Conservation (phyloP, 2,888 invertebrate genomes). For the Scaptodrosophila latifasciaeformis region DNA sequence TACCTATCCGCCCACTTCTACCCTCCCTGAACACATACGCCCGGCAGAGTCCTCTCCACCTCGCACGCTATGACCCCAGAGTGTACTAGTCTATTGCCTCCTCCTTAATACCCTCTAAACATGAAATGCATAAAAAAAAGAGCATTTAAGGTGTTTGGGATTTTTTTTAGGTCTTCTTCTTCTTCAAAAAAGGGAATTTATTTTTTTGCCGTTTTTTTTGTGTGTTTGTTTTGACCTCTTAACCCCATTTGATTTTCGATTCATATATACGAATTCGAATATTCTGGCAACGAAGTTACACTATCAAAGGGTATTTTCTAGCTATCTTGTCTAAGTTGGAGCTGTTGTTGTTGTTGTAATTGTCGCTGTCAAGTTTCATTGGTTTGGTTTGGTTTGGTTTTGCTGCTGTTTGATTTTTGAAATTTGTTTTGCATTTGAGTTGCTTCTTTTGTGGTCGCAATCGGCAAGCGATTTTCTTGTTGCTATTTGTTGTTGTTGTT, state of each 20-base stretch:
- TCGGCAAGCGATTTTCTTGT: slow-evolving; percentile 6
- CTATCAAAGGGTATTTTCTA: slow-evolving; percentile 5
- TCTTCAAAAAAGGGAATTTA: too few relatives aligned
- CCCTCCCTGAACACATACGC: neutral
- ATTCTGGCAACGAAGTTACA: too few relatives aligned
- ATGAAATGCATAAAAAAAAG: too few relatives aligned
- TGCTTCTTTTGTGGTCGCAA: slow-evolving; percentile 51
- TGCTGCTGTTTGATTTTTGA: slow-evolving; percentile 61
- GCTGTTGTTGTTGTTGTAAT: slow-evolving; percentile 13
- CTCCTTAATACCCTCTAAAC: too few relatives aligned
- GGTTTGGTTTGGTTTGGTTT: slow-evolving; percentile 40
- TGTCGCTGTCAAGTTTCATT: too few relatives aligned
- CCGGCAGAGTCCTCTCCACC: neutral
- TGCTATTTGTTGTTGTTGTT: too few relatives aligned
- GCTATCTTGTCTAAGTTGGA: slow-evolving; percentile 16
- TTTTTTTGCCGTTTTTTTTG: slow-evolving; percentile 17
- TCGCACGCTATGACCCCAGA: neutral
- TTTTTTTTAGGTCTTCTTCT: slow-evolving; percentile 1
- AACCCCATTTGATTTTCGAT: too few relatives aligned
- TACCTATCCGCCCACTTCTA: slow-evolving; percentile 18
- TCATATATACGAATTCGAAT: too few relatives aligned
- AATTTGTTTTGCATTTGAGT: slow-evolving; percentile 70
- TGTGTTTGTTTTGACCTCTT: too few relatives aligned
- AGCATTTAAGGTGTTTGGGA: too few relatives aligned
- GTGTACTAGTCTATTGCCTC: neutral